Evolutionary conservation across 2,888 invertebrate genomes (phyloP), one percentile per base, ranked within the genome.

Genomic region (Drosophila falleni): DNA sequence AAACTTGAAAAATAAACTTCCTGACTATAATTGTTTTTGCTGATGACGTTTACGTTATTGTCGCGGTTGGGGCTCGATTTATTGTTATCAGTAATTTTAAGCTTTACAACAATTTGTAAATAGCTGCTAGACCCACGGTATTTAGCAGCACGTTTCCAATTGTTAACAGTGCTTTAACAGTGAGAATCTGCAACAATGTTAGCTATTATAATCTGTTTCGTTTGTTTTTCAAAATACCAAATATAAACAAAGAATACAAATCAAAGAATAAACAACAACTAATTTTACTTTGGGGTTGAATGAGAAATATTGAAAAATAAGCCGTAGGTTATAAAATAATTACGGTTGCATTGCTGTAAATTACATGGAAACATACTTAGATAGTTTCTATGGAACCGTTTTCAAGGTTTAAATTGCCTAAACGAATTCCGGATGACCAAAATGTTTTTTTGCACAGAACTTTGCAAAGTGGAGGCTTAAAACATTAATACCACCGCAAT

Each of bases 111-210:
- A 6, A 44, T 13, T 23, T 33, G 0, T 11, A 37, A n/a, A n/a
- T 8, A 44, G 31, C 31, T 11, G n/a, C 8, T 16, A 9, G 8
- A 11, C 23, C 56, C 46, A 37, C 35, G 26, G 46, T 47, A 19
- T 19, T 1, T 2, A 5, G 23, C 55, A 33, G 15, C 15, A 3
- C 9, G 4, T 8, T 58, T 39, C 29, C 11, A 16, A 5, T 9
- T 10, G 13, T 51, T 63, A 58, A 51, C 51, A 67, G 35, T n/a
- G 49, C n/a, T 11, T 47, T 49, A 56, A 68, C 58, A 64, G 46
- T 11, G 5, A 11, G 10, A 46, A 47, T 10, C 31, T 37, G 49
- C 19, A 49, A 6, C 19, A 53, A 41, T 69, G 41, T 60, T 33
- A 47, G 15, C n/a, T 19, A 8, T 29, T n/a, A 13, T 3, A 29